phyloP scores from a whole-genome alignment of 2,113 vertebrate genomes.

The Sphaerodactylus townsendi region DNA sequence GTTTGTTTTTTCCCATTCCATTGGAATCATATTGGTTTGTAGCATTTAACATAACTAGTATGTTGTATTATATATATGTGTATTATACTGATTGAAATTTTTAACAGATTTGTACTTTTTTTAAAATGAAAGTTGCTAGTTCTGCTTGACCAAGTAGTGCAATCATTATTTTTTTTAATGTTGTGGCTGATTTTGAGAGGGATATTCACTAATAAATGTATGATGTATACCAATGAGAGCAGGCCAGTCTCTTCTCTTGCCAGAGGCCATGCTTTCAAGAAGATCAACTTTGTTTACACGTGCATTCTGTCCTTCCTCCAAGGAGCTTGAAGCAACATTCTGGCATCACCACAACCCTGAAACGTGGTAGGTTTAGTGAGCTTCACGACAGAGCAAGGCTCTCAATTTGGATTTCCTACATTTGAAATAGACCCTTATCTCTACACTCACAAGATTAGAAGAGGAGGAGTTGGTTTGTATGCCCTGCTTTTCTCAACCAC shows the following conservation, averaged over 20 bases:
- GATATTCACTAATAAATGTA: constrained; percentile 99
- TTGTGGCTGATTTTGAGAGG: constrained; percentile 99
- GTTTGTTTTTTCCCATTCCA: constrained; percentile 94
- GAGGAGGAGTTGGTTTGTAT: no score
- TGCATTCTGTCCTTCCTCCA: not conserved
- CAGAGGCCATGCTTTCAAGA: not conserved
- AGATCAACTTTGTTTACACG: no score
- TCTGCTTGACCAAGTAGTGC: constrained; percentile 99
- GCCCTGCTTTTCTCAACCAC: no score
- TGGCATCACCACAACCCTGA: not conserved
- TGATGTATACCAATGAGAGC: constrained; percentile 87
- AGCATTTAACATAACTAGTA: constrained; percentile 99
- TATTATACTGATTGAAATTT: constrained; percentile 99
- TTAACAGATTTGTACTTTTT: constrained; percentile 99
- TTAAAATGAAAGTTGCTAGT: constrained; percentile 99
- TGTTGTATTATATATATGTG: constrained; percentile 99
- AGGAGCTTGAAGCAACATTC: not conserved
- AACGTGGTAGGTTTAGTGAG: not conserved
- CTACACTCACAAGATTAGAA: not conserved
- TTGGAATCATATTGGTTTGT: constrained; percentile 99
- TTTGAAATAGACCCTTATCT: not conserved
- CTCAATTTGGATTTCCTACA: not conserved
- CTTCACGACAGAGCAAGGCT: not conserved
- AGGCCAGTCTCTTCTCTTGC: constrained; percentile 31
- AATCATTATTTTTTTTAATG: constrained; percentile 99